These are phyloP conservation scores for Cardiocondyla obscurior DNA, from an alignment of 1,140 invertebrate genomes.

Conservation along the genomic window DNA sequence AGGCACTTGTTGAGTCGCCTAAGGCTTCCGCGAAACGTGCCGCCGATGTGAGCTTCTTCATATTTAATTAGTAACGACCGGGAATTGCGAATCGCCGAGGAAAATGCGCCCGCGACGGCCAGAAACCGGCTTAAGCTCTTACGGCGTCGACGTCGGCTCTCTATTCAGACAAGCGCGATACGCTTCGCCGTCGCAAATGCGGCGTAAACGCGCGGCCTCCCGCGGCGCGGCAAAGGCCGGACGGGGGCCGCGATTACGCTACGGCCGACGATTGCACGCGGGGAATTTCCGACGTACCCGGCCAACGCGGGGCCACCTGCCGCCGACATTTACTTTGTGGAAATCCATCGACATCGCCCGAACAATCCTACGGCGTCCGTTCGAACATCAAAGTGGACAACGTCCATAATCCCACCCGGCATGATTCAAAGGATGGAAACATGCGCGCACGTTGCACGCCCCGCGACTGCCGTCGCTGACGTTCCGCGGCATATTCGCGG, in stretches of 20 bases:
- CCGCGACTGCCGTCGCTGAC: background rate
- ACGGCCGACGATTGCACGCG: conserved; percentile 61
- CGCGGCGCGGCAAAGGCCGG: conserved; percentile 60
- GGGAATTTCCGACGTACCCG: conserved; percentile 56
- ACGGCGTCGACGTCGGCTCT: background rate
- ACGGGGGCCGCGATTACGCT: conserved; percentile 59
- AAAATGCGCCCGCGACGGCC: background rate
- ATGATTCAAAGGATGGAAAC: conserved; percentile 66
- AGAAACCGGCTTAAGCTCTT: conserved; percentile 22
- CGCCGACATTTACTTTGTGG: conserved; percentile 73
- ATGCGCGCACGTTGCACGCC: background rate
- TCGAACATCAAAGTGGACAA: conserved; percentile 74
- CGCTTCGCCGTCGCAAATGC: conserved; percentile 43
- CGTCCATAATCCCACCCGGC: conserved; percentile 67
- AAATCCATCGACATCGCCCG: conserved; percentile 65
- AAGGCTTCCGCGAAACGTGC: background rate
- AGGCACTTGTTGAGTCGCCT: conserved; percentile 19
- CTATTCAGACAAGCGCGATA: conserved; percentile 47
- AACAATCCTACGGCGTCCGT: conserved; percentile 66
- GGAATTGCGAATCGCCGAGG: conserved; percentile 11
- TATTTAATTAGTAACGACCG: conserved; percentile 35
- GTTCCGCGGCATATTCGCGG: conserved; percentile 1
- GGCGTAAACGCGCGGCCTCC: conserved; percentile 62
- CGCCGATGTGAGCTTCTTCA: conserved; percentile 3
- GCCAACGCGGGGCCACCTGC: conserved; percentile 61